Conservation (phyloP, 2,113 vertebrate genomes). For the Lynx canadensis region DNA sequence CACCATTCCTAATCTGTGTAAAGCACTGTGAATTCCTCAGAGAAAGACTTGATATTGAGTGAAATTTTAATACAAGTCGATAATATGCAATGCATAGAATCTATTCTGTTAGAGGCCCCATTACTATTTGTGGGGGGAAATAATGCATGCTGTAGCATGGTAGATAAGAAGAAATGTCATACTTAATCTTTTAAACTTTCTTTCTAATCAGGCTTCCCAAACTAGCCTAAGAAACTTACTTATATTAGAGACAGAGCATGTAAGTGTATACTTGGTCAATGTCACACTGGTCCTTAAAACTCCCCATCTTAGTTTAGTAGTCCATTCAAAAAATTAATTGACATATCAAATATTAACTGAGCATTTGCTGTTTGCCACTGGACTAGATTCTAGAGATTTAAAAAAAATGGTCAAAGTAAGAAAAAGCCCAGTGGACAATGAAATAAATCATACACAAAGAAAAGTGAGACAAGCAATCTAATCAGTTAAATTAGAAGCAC, state of each 20-base stretch:
- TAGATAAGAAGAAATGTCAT: background rate
- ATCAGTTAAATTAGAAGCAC: background rate
- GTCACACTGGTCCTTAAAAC: background rate
- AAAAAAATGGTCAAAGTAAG: background rate
- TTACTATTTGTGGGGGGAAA: background rate
- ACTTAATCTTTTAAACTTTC: background rate
- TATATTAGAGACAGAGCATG: background rate
- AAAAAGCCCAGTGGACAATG: background rate
- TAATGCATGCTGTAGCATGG: background rate
- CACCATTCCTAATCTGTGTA: constrained; percentile 37
- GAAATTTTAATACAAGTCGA: constrained; percentile 50
- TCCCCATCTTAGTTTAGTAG: background rate
- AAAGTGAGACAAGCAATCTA: background rate
- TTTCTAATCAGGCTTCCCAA: background rate
- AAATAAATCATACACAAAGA: constrained; percentile 18
- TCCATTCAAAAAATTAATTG: background rate
- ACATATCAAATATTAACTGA: background rate
- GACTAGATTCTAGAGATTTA: background rate
- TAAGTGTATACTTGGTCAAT: background rate
- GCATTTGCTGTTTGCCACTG: background rate
- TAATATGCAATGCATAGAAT: background rate
- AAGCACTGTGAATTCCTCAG: constrained; percentile 40
- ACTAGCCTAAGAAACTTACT: background rate
- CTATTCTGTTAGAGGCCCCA: background rate
- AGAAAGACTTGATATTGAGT: constrained; percentile 36